These are phyloP conservation scores for Drosophila demipolita DNA, from an alignment of 2,888 invertebrate species.

Conservation along the genomic window DNA sequence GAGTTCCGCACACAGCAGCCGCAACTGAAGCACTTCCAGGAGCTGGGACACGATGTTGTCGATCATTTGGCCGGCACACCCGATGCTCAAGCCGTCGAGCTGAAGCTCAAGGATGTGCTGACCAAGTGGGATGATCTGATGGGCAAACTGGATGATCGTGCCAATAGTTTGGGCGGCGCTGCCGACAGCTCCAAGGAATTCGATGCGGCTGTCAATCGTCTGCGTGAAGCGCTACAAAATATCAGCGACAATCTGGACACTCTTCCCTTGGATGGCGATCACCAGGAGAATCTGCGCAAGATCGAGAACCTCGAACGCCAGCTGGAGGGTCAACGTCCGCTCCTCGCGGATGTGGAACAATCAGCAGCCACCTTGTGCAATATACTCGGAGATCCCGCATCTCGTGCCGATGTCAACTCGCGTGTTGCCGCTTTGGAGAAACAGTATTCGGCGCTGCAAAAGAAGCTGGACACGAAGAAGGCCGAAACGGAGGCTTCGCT, in stretches of 20 bases:
- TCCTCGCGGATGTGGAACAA: constrained; percentile 94
- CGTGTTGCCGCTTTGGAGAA: constrained; percentile 94
- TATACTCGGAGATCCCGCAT: constrained; percentile 95
- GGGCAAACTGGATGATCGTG: constrained; percentile 93
- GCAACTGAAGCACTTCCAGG: constrained; percentile 93
- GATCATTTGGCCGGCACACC: constrained; percentile 86
- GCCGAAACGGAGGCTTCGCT: constrained; percentile 95
- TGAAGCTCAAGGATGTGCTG: constrained; percentile 90
- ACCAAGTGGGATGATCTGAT: constrained; percentile 93
- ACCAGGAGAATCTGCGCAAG: constrained; percentile 94
- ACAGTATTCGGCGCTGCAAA: constrained; percentile 94
- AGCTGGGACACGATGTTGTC: constrained; percentile 91
- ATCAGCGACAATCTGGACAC: constrained; percentile 95
- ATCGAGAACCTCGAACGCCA: constrained; percentile 95
- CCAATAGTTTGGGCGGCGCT: constrained; percentile 94
- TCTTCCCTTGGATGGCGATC: constrained; percentile 91
- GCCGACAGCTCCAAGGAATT: constrained; percentile 97
- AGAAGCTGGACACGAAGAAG: constrained; percentile 95
- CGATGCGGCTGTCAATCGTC: constrained; percentile 93
- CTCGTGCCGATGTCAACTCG: constrained; percentile 95
- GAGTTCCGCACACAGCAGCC: constrained; percentile 97
- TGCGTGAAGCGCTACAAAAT: constrained; percentile 94
- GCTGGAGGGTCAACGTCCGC: constrained; percentile 94
- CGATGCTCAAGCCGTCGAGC: constrained; percentile 89
- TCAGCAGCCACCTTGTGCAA: constrained; percentile 95